These are phyloP conservation scores for Rapana venosa DNA, from an alignment of 2,888 invertebrate species.

Conservation along the genomic window DNA sequence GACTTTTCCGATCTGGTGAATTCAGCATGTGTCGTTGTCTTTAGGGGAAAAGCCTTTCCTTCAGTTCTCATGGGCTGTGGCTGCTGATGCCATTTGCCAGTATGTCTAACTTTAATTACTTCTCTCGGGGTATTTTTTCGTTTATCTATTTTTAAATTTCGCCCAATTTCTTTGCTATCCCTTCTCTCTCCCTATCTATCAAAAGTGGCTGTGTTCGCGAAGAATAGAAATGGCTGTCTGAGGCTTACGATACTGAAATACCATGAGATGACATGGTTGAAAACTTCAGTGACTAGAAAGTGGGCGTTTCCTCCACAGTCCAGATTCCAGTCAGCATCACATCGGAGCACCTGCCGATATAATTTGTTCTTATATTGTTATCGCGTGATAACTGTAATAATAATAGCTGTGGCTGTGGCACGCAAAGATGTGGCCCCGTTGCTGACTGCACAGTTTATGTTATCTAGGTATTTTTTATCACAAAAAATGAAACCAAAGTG, in stretches of 20 bases:
- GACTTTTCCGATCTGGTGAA: no score
- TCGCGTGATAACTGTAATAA: no score
- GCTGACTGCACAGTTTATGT: not conserved
- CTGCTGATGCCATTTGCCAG: no score
- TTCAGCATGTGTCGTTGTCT: no score
- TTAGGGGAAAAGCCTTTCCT: no score
- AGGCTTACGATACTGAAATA: not conserved
- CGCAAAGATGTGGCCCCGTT: not conserved
- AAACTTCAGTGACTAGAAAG: constrained; percentile 14
- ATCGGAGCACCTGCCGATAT: constrained; percentile 34
- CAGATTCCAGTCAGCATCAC: not conserved
- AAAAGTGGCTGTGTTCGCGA: not conserved
- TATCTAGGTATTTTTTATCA: not conserved
- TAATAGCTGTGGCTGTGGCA: not conserved
- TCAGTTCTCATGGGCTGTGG: no score
- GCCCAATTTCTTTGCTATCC: not conserved
- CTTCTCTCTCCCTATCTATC: not conserved
- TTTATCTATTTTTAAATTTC: not conserved
- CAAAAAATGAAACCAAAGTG: not conserved
- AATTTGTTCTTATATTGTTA: not conserved
- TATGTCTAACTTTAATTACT: no score
- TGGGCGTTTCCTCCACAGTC: constrained; percentile 36
- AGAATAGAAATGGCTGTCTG: not conserved
- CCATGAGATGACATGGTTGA: not conserved
- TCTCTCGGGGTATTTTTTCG: no score